Evolutionary conservation across 2,888 invertebrate species (phyloP).

Genomic region (Napeogenes sylphis): DNA sequence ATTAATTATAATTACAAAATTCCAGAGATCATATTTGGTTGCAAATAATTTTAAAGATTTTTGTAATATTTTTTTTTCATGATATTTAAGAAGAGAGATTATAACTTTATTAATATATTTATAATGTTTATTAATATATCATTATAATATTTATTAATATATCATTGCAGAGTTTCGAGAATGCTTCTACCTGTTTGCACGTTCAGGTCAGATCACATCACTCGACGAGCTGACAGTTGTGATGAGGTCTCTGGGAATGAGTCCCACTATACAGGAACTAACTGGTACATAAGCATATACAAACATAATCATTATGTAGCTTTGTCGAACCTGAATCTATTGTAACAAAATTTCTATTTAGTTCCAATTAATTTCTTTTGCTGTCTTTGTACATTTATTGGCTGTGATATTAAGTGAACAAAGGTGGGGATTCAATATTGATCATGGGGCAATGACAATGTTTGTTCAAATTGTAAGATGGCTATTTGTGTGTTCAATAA

Average conservation of each 20-base stretch:
- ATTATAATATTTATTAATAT: no score
- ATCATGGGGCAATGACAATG: not conserved
- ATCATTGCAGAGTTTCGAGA: constrained; percentile 90
- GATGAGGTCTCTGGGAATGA: constrained; percentile 95
- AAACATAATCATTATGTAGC: not conserved
- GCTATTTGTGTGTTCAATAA: not conserved
- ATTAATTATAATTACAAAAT: no score
- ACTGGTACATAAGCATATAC: constrained; percentile 68
- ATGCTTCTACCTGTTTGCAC: constrained; percentile 96
- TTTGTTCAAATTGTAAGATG: not conserved
- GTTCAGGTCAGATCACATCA: constrained; percentile 91
- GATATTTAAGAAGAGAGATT: no score
- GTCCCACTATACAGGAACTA: constrained; percentile 94
- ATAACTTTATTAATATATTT: no score
- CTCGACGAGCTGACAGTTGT: constrained; percentile 94
- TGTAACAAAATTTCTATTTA: no score
- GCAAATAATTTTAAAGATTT: no score
- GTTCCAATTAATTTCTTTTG: no score
- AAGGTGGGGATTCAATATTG: not conserved
- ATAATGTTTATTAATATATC: no score
- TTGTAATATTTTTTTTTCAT: no score
- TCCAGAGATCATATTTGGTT: no score
- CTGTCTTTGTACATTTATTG: not conserved
- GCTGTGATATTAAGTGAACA: not conserved
- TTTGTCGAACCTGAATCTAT: no score